Evolutionary conservation across 2,888 invertebrate species (phyloP).

Genomic region (Morinoia aosen): DNA sequence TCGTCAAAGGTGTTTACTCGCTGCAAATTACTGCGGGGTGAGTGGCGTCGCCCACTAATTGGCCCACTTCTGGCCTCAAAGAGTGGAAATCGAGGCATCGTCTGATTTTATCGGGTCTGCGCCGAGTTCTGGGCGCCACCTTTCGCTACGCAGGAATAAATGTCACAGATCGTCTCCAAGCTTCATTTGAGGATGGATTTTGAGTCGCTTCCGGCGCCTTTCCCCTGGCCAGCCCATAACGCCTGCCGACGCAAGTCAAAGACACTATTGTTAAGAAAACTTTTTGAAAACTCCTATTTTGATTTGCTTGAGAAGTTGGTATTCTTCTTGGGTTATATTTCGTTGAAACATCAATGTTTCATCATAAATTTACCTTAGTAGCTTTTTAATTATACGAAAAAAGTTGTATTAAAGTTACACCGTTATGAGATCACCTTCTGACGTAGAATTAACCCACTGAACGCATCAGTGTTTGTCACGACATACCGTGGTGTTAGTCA

Average conservation of each 20-base stretch:
- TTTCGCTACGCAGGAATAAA: not conserved
- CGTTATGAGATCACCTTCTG: no score
- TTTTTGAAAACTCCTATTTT: no score
- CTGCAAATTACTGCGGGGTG: not conserved
- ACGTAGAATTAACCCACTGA: not conserved
- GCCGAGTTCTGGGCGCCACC: not conserved
- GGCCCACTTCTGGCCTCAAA: not conserved
- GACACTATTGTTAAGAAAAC: not conserved
- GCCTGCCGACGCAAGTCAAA: not conserved
- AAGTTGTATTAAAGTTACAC: no score
- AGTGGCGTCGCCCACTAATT: not conserved
- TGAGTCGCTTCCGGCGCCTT: not conserved
- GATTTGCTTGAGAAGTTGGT: no score
- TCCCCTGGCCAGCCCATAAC: not conserved
- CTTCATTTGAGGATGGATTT: not conserved
- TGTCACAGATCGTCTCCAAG: not conserved
- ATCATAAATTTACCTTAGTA: no score
- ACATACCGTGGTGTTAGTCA: no score
- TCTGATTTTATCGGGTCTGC: not conserved
- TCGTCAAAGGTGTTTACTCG: not conserved
- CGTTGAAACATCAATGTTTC: no score
- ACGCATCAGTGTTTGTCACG: not conserved
- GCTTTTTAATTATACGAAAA: no score
- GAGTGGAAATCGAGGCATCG: not conserved
- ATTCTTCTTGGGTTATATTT: no score